Evolutionary conservation across 2,113 vertebrate species (phyloP), one percentile per base, ranked within the genome.

Genomic region (Melierax canorus): DNA sequence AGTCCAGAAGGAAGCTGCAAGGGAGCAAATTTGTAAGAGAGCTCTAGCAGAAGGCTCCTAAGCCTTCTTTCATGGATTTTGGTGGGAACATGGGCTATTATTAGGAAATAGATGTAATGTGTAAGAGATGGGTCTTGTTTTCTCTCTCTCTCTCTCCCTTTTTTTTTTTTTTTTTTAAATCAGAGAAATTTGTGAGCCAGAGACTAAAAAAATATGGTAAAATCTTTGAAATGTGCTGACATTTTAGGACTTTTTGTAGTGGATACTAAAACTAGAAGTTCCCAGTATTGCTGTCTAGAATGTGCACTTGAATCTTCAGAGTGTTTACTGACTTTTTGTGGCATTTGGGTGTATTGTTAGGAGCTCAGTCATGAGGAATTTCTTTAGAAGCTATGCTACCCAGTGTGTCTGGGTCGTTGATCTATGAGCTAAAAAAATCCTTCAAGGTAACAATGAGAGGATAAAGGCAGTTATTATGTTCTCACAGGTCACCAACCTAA

Each of bases 301-400:
- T 50, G 23, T 34, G 38, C 75, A 43, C 38, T 73, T 92, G 62
- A 77, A 56, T 66, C 50, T 84, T 46, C 60, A 55, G 43, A 34
- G 68, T 86, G 92, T 64, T 66, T 34, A 30, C 64, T 93, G 90
- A 90, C 86, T 88, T 93, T 86, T 91, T 94, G 83, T 95, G 95
- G 92, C 91, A 84, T 97, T 96, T 78, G 38, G 51, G 64, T 77
- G 64, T 67, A 66, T 79, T 92, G 92, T 96, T 83, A 83, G 74
- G 76, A 73, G 32, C 51, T 78, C 3, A 4, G 83, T 56, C 38
- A 91, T 3, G 21, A 97, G 83, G 75, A 89, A 88, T 94, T 87
- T 73, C 87, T 86, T 96, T 21, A 68, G 96, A 86, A 98, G 83
- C 91, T 81, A 17, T 66, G 60, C 36, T 92, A 22, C 59, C 41